Base-by-base conservation (phyloP, 2,888 invertebrate species). In the Ectemnius continuus region DNA sequence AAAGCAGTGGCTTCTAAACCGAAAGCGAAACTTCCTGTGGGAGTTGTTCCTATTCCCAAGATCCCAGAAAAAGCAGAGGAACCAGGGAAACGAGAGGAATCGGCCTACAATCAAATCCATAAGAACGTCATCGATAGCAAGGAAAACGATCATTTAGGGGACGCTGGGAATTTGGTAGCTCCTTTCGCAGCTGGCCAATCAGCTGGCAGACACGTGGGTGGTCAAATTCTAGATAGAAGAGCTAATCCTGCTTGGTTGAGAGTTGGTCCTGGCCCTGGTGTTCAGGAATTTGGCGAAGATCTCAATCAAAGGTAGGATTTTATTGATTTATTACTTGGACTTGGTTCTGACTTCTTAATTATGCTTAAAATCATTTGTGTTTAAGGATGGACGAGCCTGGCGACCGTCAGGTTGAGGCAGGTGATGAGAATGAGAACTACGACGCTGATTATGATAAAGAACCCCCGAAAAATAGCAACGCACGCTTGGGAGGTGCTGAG, bases 241-340 rank as follows among this genome's bases (percentile, higher is more conserved):
- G 77, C 23, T 13, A 84, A 84, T 59, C 76, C 81, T 2, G 70
- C 74, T 58, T 85, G 85, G 87, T 79, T 85, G 64, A 83, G 84
- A 61, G 85, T 84, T 14, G 78, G 82, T 58, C 83, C 84, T 4
- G 78, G 82, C 56, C 83, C 84, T 4, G 89, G 90, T 8, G 84
- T 90, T 46, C 91, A 91, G 58, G 91, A 91, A 76, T 83, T 91
- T 56, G 91, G 91, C 2, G 91, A 91, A 8, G 89, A 88, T 65
- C 84, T 84, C 2, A 89, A 89, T 83, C 85, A 88, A 59, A 78
- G 88, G 83, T 59, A 86, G 86, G 75, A 75, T 23, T 47, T 4
- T 47, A 47, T 47, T 47, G n/a, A 11, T 47, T 14, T 47, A 14
- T 47, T 47, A 2, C n/a, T 65, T 36, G 1, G n/a, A 8, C 56